These are phyloP conservation scores for Zenarchopterus dispar DNA, from an alignment of 2,797 vertebrate genomes.

Conservation along the genomic window DNA sequence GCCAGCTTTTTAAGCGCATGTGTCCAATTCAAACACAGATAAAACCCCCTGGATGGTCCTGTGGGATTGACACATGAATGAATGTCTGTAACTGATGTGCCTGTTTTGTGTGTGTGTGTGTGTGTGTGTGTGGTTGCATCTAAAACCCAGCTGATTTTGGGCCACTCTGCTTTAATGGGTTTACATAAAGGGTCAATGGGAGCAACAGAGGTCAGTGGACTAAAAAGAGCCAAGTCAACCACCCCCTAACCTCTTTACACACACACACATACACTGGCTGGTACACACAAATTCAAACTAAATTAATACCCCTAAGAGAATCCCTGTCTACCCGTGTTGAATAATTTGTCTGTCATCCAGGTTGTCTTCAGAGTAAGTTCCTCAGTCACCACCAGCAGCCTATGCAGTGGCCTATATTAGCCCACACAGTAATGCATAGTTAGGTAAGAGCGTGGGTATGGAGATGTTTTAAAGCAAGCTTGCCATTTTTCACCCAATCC, in stretches of 20 bases:
- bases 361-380: not conserved
- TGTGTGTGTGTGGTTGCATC: not conserved
- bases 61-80: conserved; percentile 22
- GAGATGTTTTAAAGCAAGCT: conserved; percentile 47
- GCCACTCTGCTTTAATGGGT: conserved; percentile 72
- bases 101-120: conserved; percentile 12
- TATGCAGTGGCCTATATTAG: conserved; percentile 26
- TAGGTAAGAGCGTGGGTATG: conserved; percentile 43
- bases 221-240: conserved; percentile 61
- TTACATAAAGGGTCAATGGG: conserved; percentile 74
- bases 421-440: conserved; percentile 41
- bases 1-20: conserved; percentile 45
- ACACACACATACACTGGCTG: not conserved
- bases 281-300: no score
- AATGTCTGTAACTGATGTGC: conserved; percentile 15
- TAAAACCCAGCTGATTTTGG: conserved; percentile 43
- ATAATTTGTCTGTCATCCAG: conserved; percentile 11
- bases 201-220: conserved; percentile 57
- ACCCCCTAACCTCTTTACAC: conserved; percentile 2
- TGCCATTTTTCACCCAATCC: conserved; percentile 60
- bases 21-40: conserved; percentile 63
- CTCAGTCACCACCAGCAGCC: conserved; percentile 8
- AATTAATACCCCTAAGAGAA: conserved; percentile 30
- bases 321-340: conserved; percentile 6
- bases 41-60: conserved; percentile 35